phyloP scores from a whole-genome alignment of 64 coral and sea anemone genomes.

The Stichodactyla helianthus region DNA sequence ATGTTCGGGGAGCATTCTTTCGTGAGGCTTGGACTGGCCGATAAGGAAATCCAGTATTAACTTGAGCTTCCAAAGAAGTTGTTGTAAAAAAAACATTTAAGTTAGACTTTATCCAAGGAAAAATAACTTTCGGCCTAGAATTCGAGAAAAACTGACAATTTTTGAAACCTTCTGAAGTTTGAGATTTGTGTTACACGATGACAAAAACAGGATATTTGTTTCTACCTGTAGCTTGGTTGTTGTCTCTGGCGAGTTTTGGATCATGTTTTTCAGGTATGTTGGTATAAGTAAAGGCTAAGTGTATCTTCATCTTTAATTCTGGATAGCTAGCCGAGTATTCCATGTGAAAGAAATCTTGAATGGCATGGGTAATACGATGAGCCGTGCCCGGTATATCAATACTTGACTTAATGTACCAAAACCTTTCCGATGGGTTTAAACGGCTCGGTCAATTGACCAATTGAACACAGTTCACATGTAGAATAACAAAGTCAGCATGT shows the following conservation, averaged over 20 bases:
- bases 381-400: background rate
- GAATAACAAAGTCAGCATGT: background rate
- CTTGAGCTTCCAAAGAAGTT: background rate
- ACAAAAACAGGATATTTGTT: background rate
- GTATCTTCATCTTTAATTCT: background rate
- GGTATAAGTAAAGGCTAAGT: background rate
- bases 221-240: background rate
- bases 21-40: background rate
- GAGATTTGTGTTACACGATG: background rate
- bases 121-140: background rate
- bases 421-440: background rate
- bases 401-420: background rate
- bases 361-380: background rate
- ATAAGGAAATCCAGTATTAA: background rate
- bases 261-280: constrained; percentile 10
- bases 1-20: background rate
- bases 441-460: background rate
- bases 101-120: background rate
- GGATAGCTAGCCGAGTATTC: background rate
- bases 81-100: background rate
- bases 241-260: background rate
- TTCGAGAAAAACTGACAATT: background rate
- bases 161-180: background rate
- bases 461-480: background rate
- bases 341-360: background rate